Base-by-base conservation (phyloP, 2,888 invertebrate species). In the Drosophila paucipuncta region DNA sequence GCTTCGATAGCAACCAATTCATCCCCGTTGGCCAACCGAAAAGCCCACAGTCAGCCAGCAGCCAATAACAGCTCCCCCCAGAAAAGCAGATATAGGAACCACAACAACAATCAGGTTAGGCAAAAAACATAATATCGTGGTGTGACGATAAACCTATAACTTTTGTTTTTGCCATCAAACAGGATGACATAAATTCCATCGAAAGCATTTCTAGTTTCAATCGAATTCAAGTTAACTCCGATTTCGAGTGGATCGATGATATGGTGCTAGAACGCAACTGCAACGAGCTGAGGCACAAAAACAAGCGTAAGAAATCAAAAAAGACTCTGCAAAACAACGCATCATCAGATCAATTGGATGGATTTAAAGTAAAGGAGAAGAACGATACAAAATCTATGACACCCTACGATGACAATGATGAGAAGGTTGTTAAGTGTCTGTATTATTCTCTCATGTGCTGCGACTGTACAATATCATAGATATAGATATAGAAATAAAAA, bases 381-480 rank as follows among this genome's bases (percentile, higher is more conserved):
- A 84, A 80, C 50, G 82, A 85, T 54, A 70, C 67, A 53, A 71
- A 78, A 7, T 64, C 68, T 13, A 73, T 79, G 58, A 68, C 80
- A 52, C 49, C 35, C 7, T 78, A 84, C 22, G 85, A 89, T 28
- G 85, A 84, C 47, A 72, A 78, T 37, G 92, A 93, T 63, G 93
- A 93, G 39, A 92, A 92, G 68, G 86, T 92, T 47, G 92, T 93
- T 22, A 93, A 92, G 77, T 93, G 93, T 83, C 87, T 93, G 30
- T 93, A 93, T 76, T 93, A 92, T 76, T 92, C 93, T 39, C 85
- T 93, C 47, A 93, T 93, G 93, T 93, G 93, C 85, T 93, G 93
- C 85, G 93, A 93, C 75, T 93, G 93, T 82, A 87, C 93, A 76
- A 93, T 93, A 81, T 93, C 93, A 74, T 93, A 92, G 68, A 53